Evolutionary conservation across 2,888 invertebrate genomes (phyloP).

Genomic region (Harmothoe impar): DNA sequence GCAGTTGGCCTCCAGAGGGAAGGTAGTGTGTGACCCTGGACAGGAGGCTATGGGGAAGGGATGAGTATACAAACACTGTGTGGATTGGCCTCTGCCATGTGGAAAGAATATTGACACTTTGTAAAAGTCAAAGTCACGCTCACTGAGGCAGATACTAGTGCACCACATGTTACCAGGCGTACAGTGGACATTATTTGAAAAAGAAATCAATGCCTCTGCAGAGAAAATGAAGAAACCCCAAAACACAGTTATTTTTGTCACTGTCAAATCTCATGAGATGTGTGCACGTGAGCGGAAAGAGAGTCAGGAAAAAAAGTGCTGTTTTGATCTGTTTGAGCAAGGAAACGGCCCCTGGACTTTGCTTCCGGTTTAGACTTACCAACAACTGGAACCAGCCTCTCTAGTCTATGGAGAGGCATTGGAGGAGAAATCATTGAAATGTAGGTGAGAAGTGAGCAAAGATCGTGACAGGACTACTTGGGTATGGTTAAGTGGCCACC

Average conservation of each 20-base stretch:
- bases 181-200: no score
- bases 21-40: no score
- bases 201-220: no score
- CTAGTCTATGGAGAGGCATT: neutral
- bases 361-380: neutral
- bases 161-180: no score
- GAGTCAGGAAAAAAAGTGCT: neutral
- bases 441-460: neutral
- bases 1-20: no score
- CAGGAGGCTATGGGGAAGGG: no score
- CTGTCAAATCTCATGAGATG: neutral
- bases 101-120: no score
- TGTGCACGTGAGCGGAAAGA: neutral
- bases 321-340: constrained; percentile 29
- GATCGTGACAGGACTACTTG: constrained; percentile 13
- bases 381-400: neutral
- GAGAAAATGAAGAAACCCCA: no score
- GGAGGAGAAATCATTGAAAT: neutral
- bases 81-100: no score
- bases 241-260: neutral
- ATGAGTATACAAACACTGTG: no score
- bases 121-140: no score
- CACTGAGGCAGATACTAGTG: no score
- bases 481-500: neutral
- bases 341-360: neutral